phyloP scores from a whole-genome alignment of 64 coral and sea anemone genomes.

The Pachyseris speciosa region DNA sequence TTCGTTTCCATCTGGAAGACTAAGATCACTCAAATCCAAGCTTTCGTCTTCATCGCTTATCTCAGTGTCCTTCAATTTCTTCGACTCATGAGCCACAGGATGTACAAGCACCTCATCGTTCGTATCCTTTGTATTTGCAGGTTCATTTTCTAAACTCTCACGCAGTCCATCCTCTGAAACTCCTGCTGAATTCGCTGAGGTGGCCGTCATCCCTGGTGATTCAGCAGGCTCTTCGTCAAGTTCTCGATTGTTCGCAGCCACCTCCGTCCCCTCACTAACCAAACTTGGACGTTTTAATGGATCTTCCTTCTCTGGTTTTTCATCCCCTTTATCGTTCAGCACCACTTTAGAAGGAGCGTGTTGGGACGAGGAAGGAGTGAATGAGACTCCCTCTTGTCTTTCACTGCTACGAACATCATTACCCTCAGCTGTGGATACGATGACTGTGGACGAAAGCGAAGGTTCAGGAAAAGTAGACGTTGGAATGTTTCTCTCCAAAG shows the following conservation, averaged over 20 bases:
- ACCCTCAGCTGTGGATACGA: not conserved
- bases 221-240: not conserved
- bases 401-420: not conserved
- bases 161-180: not conserved
- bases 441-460: not conserved
- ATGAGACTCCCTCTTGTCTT: not conserved
- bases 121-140: not conserved
- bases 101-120: not conserved
- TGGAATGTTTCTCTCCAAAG: slow-evolving; percentile 21
- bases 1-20: slow-evolving; percentile 24
- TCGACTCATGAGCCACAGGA: not conserved
- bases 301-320: not conserved
- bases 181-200: not conserved
- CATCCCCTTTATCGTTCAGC: not conserved
- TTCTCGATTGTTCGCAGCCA: not conserved
- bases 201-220: not conserved
- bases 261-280: not conserved
- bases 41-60: slow-evolving; percentile 16
- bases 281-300: not conserved
- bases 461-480: not conserved
- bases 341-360: not conserved
- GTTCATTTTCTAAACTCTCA: not conserved
- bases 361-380: not conserved
- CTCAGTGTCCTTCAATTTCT: not conserved
- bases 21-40: slow-evolving; percentile 39